Conservation (phyloP, 2,888 invertebrate species). For the Lampropteryx suffumata region DNA sequence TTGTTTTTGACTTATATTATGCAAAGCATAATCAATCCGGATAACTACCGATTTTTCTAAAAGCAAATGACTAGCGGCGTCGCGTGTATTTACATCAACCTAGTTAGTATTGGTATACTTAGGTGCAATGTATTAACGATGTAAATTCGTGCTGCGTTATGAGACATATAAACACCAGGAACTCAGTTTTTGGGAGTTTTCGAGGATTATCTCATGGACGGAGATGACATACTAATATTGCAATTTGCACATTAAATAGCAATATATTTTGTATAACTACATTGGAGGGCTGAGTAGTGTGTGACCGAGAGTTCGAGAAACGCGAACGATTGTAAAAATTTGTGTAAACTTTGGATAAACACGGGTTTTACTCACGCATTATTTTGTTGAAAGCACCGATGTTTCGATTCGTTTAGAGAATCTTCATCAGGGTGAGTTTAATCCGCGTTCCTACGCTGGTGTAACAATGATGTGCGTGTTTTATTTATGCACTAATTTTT, state of each 20-base stretch:
- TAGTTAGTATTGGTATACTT: no score
- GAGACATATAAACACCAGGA: constrained; percentile 11
- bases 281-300: constrained; percentile 7
- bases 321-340: constrained; percentile 16
- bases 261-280: constrained; percentile 17
- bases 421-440: no score
- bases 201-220: constrained; percentile 63
- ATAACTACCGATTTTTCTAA: constrained; percentile 31
- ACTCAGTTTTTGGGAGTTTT: constrained; percentile 25
- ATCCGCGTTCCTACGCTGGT: no score
- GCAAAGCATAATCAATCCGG: constrained; percentile 36
- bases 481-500: constrained; percentile 18
- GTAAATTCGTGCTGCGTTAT: constrained; percentile 12
- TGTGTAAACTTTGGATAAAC: no score
- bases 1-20: constrained; percentile 32
- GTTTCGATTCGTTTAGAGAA: no score
- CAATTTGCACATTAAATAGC: constrained; percentile 19
- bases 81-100: no score
- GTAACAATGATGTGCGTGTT: constrained; percentile 25
- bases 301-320: constrained; percentile 7
- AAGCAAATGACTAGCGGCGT: constrained; percentile 42
- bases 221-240: constrained; percentile 52
- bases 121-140: constrained; percentile 6
- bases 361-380: no score
- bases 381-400: no score